phyloP scores from a whole-genome alignment of 2,797 vertebrate species.

The Cyprinodon diabolis region DNA sequence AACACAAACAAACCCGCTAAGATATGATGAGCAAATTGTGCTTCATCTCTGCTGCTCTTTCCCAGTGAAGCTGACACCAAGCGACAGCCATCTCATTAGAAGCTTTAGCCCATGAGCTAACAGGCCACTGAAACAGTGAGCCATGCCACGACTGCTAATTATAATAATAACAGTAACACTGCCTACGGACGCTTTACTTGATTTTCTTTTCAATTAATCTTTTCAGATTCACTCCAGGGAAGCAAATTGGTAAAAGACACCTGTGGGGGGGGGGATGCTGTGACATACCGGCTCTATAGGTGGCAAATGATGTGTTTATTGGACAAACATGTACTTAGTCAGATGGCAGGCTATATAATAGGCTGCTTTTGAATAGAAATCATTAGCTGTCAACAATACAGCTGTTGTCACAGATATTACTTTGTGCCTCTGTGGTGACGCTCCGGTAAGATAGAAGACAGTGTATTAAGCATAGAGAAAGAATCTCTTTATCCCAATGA shows the following conservation, averaged over 20 bases:
- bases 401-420: constrained; percentile 40
- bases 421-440: constrained; percentile 4
- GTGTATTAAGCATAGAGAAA: constrained; percentile 6
- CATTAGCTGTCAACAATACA: constrained; percentile 24
- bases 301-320: constrained; percentile 72
- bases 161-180: constrained; percentile 82
- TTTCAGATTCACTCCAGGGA: constrained; percentile 73
- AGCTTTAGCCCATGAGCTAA: constrained; percentile 77
- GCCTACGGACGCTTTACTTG: constrained; percentile 77
- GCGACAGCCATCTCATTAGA: constrained; percentile 82
- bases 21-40: constrained; percentile 60
- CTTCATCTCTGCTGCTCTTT: constrained; percentile 68
- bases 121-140: constrained; percentile 75
- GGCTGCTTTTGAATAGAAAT: constrained; percentile 54
- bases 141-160: constrained; percentile 77
- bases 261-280: constrained; percentile 15
- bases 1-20: constrained; percentile 18
- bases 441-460: constrained; percentile 10
- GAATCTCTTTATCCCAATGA: constrained; percentile 2
- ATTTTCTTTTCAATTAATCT: constrained; percentile 84
- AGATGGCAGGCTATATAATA: constrained; percentile 53
- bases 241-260: constrained; percentile 51
- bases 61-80: constrained; percentile 72
- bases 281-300: constrained; percentile 56
- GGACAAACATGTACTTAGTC: constrained; percentile 53